Evolutionary conservation across 2,888 invertebrate species (phyloP).

Genomic region (Drymonia ruficornis): DNA sequence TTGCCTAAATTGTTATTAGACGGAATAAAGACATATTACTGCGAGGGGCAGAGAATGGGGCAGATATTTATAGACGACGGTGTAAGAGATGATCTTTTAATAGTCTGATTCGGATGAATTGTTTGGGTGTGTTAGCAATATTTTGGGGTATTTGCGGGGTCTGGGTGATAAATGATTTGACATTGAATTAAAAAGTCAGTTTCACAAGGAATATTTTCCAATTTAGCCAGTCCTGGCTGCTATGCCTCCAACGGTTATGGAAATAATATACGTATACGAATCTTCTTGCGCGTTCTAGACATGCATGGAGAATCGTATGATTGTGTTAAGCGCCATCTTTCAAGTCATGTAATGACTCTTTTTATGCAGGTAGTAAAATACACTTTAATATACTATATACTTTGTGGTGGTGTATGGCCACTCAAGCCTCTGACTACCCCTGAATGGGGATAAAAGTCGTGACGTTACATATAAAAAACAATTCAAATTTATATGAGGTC

Average conservation of each 20-base stretch:
- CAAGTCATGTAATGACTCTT: neutral
- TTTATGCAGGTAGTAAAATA: no score
- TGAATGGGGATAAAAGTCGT: no score
- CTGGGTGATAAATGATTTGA: slow-evolving; percentile 39
- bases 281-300: neutral
- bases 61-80: slow-evolving; percentile 65
- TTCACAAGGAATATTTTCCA: slow-evolving; percentile 18
- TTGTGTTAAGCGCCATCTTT: neutral
- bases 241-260: no score
- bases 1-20: slow-evolving; percentile 84
- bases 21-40: slow-evolving; percentile 83
- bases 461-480: no score
- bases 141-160: slow-evolving; percentile 35
- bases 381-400: no score
- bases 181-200: slow-evolving; percentile 25
- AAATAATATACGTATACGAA: neutral
- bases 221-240: neutral
- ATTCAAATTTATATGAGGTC: no score
- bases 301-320: neutral
- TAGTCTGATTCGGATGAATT: slow-evolving; percentile 65
- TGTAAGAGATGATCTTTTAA: slow-evolving; percentile 78
- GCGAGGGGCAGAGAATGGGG: slow-evolving; percentile 44
- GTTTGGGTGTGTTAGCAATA: slow-evolving; percentile 41
- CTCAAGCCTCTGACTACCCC: no score
- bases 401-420: no score